Evolutionary conservation across 2,113 vertebrate genomes (phyloP), one percentile per base, ranked within the genome.

Genomic region (Aegotheles bennettii): DNA sequence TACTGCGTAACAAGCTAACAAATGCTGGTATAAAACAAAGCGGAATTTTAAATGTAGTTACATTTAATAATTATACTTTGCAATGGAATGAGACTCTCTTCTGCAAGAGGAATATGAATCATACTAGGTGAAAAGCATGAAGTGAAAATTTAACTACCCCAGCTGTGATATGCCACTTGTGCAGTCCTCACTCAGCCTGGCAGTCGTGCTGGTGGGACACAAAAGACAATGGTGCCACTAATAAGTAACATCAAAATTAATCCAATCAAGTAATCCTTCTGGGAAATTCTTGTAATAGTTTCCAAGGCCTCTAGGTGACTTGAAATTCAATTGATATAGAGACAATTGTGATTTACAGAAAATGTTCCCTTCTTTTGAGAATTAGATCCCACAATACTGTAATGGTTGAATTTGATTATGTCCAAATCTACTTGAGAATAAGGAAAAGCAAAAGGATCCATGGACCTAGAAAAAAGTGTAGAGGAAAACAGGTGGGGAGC

Each of bases 1-100:
- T 5, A 2, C 6, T 60, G 29, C 4, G 1, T 5, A 40, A 28
- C 0, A 33, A 80, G 16, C 6, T 12, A 47, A 51, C 21, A 56
- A 51, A 68, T 17, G 9, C 19, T 29, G 33, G 16, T 43, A 48
- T 24, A 84, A 82, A 50, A 26, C 16, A 16, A 84, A 74, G 42
- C 15, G 48, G 35, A 82, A 28, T 33, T 87, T 71, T 48, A 85
- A 48, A 79, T 18, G 5, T 29, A 85, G 23, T 59, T 78, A 42
- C 5, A 25, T 35, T 78, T 71, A 63, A 33, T 50, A 69, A 21
- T 9, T 11, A 19, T 16, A 47, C 3, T 70, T 84, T 26, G 24
- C 60, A 92, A 47, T 18, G 38, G 47, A 81, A 93, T 6, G 12
- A 82, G 10, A 9, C 8, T 54, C 2, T 61, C 45, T 47, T 76